These are phyloP conservation scores for Apantesis nais DNA, from an alignment of 2,888 invertebrate genomes.

Conservation along the genomic window DNA sequence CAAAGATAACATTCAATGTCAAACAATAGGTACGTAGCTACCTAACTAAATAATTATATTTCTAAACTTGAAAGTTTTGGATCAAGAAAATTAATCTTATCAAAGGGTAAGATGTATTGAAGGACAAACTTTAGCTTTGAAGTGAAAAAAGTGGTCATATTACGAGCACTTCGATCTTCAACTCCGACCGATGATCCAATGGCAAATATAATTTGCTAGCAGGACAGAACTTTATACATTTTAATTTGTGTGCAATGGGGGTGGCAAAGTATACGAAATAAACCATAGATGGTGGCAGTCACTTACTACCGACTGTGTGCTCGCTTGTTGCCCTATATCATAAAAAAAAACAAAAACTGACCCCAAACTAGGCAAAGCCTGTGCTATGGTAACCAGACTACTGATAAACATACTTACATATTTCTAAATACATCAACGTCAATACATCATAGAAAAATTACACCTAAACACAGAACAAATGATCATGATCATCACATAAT, in stretches of 20 bases:
- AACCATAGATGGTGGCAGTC: no score
- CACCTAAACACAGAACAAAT: no score
- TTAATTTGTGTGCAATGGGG: background rate
- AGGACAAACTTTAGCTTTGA: slow-evolving; percentile 1
- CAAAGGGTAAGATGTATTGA: slow-evolving; percentile 1
- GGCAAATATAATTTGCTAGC: background rate
- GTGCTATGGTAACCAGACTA: no score
- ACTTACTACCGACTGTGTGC: no score
- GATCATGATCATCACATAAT: no score
- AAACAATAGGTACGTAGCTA: background rate
- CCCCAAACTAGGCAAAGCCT: no score
- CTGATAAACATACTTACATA: no score
- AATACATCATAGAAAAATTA: no score
- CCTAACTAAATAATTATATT: slow-evolving; percentile 1
- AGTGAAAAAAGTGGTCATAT: background rate
- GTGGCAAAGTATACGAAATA: background rate
- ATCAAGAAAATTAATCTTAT: background rate
- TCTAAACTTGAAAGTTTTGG: background rate
- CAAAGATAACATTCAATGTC: background rate
- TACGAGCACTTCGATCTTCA: background rate
- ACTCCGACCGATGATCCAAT: background rate
- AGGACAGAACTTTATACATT: background rate
- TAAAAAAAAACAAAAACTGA: no score
- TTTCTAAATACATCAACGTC: no score
- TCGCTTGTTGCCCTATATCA: no score